Evolutionary conservation across 53 echinoderm and acorn worm genomes (phyloP).

Genomic region (Stichopus horrens): DNA sequence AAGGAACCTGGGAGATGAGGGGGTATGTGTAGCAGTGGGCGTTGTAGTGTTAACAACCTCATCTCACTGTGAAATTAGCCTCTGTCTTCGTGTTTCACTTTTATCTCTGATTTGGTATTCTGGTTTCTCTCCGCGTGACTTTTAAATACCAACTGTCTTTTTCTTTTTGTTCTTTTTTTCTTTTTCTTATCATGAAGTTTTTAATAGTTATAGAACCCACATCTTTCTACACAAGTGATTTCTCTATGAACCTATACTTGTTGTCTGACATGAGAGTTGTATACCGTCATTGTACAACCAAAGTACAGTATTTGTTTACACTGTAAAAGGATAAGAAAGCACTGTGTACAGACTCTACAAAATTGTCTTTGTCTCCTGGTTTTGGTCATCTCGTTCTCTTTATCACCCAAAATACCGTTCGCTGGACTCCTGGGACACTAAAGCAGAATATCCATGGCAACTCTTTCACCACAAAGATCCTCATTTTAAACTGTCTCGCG

Average conservation of each 20-base stretch:
- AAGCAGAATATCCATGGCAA: no score
- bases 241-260: conserved; percentile 6
- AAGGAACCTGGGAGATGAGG: no score
- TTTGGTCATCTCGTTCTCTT: no score
- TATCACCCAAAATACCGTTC: no score
- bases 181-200: background rate
- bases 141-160: background rate
- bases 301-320: conserved; percentile 22
- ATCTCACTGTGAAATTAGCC: no score
- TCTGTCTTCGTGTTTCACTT: background rate
- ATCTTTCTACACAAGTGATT: conserved; percentile 14
- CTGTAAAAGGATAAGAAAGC: conserved; percentile 29
- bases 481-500: no score
- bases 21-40: no score
- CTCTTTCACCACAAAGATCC: no score
- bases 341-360: conserved; percentile 14
- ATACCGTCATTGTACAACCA: background rate
- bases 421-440: no score
- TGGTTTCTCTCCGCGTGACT: background rate
- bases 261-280: background rate
- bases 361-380: no score
- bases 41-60: no score
- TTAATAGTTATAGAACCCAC: conserved; percentile 15
- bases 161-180: background rate
- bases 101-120: background rate